Evolutionary conservation across 2,888 invertebrate genomes (phyloP).

Genomic region (Aleiodes leptofemur): DNA sequence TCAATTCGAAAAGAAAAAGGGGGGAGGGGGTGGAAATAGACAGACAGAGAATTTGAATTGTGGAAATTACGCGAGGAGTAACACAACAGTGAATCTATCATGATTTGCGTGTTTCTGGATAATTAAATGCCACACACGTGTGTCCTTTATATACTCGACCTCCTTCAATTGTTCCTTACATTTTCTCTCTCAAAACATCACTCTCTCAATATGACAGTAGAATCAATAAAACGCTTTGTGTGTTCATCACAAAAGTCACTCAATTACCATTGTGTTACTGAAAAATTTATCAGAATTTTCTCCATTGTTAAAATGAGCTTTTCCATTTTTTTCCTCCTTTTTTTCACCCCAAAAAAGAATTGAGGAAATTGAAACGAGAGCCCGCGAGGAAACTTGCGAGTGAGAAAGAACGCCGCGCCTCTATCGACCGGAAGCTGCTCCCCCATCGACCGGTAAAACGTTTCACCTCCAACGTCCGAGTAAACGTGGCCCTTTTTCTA

Average conservation of each 20-base stretch:
- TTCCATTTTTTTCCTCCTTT: background rate
- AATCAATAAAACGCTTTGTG: background rate
- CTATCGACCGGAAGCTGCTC: slow-evolving; percentile 63
- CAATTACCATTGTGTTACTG: background rate
- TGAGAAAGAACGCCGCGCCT: slow-evolving; percentile 59
- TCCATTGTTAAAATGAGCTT: background rate
- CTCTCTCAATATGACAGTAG: slow-evolving; percentile 7
- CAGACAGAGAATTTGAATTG: background rate
- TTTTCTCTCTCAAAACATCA: background rate
- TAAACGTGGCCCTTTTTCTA: slow-evolving; percentile 37
- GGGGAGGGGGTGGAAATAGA: background rate
- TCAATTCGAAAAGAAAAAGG: background rate
- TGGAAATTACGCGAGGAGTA: no score
- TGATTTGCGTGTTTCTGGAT: background rate
- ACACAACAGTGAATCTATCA: background rate
- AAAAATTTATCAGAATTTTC: background rate
- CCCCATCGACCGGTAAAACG: slow-evolving; percentile 69
- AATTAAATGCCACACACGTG: slow-evolving; percentile 29
- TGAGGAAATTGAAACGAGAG: background rate
- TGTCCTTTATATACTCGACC: slow-evolving; percentile 10
- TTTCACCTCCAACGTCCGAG: slow-evolving; percentile 48
- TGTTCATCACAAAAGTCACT: slow-evolving; percentile 8
- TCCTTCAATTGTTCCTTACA: slow-evolving; percentile 10
- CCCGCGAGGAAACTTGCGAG: slow-evolving; percentile 18
- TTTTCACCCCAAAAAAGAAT: background rate